Conservation (phyloP, 2,888 invertebrate genomes). For the Axea sp. region DNA sequence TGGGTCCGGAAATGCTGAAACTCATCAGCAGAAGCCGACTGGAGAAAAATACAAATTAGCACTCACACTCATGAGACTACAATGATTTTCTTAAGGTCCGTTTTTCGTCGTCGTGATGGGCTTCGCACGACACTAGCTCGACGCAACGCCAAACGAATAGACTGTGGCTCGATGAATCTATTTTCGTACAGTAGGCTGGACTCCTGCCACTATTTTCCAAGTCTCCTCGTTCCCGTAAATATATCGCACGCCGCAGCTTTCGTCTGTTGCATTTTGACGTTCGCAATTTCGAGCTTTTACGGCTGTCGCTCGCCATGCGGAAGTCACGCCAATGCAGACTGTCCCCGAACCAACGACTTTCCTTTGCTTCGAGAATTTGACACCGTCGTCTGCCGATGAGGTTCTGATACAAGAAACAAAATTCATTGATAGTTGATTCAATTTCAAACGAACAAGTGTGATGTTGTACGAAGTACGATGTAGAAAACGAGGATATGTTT, state of each 20-base stretch:
- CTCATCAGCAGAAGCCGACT: too few species aligned
- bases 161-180: constrained; percentile 67
- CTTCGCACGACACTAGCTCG: constrained; percentile 69
- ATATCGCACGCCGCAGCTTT: constrained; percentile 67
- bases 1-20: too few species aligned
- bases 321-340: constrained; percentile 43
- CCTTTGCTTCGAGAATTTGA: too few species aligned
- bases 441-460: too few species aligned
- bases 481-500: too few species aligned
- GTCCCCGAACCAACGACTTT: constrained; percentile 8
- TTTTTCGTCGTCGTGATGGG: constrained; percentile 70
- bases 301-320: constrained; percentile 59
- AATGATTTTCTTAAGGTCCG: constrained; percentile 66
- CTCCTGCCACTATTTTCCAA: constrained; percentile 75
- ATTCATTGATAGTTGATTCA: too few species aligned
- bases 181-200: constrained; percentile 74
- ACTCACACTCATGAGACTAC: constrained; percentile 76
- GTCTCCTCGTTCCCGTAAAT: constrained; percentile 78
- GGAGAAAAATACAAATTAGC: constrained; percentile 44
- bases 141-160: constrained; percentile 61
- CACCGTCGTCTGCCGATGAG: too few species aligned
- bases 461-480: too few species aligned
- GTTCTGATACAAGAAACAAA: too few species aligned
- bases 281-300: constrained; percentile 58
- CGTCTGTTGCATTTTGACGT: constrained; percentile 62